Evolutionary conservation across 2,797 vertebrate species (phyloP), one percentile per base, ranked within the genome.

Genomic region (Labroides dimidiatus): DNA sequence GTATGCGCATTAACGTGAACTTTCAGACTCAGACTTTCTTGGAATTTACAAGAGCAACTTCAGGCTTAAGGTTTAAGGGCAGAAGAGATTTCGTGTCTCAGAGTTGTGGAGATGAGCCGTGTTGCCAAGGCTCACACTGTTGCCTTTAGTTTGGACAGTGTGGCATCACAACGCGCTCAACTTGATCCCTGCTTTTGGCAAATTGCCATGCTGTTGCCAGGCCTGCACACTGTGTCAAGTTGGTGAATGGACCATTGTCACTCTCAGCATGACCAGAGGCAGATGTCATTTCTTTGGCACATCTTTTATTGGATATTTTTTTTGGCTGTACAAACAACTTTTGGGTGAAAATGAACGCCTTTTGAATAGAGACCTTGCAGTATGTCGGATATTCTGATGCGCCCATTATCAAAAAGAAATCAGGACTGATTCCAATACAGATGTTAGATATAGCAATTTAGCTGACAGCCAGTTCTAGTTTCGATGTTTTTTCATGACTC

Each of bases 191-290:
- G 57, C 73, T 68, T 51, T 8, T 83, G 86, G 80, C 77, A 15
- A 11, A 2, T 17, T 47, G 82, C 83, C 77, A 57, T 1, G 43
- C 52, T 69, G 55, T 80, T 67, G 72, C 71, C 72, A 30, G 78
- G 65, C 75, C 47, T 2, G 36, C 72, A 82, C 73, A 45, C 80
- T 71, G 82, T 84, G 87, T 84, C 81, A 59, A 77, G 75, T 58
- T 64, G 61, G 53, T 90, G 84, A 93, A 90, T 81, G 82, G 71
- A 65, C 85, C 83, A 86, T 91, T 93, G 92, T 93, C 84, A 69
- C 76, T 77, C 72, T 71, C 71, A 17, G 84, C 84, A 20, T 83
- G 84, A 81, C 82, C 77, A 62, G 48, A 76, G 78, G 82, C 73
- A 84, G 81, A 86, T 87, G 85, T 87, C 69, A 82, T 72, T 79